Evolutionary conservation across 2,797 vertebrate species (phyloP).

Genomic region (Argyrosomus regius): DNA sequence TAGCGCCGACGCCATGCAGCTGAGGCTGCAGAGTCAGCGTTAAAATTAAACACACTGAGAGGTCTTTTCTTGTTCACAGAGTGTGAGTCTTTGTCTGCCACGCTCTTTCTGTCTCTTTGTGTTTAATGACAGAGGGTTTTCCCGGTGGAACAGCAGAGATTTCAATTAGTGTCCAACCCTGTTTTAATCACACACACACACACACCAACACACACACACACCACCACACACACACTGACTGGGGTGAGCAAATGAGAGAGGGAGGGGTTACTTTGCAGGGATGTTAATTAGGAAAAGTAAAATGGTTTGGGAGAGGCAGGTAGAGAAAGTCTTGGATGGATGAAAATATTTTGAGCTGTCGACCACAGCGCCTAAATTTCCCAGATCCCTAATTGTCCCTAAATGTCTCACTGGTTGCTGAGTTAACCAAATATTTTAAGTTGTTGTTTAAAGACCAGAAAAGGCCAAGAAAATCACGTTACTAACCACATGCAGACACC

Average conservation of each 20-base stretch:
- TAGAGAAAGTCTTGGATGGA: too few species aligned
- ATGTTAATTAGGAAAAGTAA: not conserved
- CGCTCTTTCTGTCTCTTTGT: not conserved
- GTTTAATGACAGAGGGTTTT: constrained; percentile 26
- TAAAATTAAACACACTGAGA: fast-evolving
- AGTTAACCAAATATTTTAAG: too few species aligned
- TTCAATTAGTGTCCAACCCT: constrained; percentile 36
- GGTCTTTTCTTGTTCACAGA: not conserved
- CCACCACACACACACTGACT: not conserved
- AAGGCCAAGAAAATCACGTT: too few species aligned
- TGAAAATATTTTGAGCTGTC: too few species aligned
- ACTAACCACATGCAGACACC: too few species aligned
- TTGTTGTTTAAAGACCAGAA: too few species aligned
- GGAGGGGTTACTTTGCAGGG: not conserved
- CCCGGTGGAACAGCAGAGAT: constrained; percentile 5
- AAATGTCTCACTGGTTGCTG: too few species aligned
- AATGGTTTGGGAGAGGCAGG: not conserved
- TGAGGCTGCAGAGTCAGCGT: not conserved
- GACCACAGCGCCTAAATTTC: too few species aligned
- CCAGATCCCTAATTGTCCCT: too few species aligned
- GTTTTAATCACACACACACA: constrained; percentile 35
- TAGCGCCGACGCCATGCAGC: constrained; percentile 6
- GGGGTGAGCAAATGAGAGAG: not conserved
- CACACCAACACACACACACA: constrained; percentile 22
- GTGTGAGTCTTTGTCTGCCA: not conserved